Percentiles rank a stretch among this genome's conserved stretches.
Evolutionary conservation across 1,140 invertebrate genomes (phyloP).

Genomic region (Dolichoris vasculosae): DNA sequence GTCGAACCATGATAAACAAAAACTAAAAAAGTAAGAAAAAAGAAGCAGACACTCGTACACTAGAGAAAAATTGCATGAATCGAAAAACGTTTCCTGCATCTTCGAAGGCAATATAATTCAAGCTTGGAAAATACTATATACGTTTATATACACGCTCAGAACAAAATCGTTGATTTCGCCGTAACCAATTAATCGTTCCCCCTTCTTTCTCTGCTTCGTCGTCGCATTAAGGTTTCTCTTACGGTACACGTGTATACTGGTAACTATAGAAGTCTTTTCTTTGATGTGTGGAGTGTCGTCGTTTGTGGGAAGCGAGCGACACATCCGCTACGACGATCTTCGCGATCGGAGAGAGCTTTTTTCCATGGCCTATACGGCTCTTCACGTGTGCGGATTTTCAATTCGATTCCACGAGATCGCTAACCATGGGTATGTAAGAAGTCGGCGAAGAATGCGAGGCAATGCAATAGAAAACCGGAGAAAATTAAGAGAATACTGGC

Average conservation of each 20-base stretch:
- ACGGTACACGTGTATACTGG: background rate
- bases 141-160: background rate
- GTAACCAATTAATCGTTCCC: constrained; percentile 43
- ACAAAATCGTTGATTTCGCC: constrained; percentile 36
- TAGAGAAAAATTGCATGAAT: constrained; percentile 38
- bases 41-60: background rate
- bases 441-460: background rate
- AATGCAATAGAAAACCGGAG: background rate
- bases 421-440: background rate
- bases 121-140: constrained; percentile 20
- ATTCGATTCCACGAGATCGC: constrained; percentile 29
- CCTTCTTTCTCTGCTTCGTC: background rate
- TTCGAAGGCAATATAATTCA: constrained; percentile 30
- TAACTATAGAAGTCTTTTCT: background rate
- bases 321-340: background rate
- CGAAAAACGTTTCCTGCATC: constrained; percentile 22
- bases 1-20: constrained; percentile 2
- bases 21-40: background rate
- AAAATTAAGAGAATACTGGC: background rate
- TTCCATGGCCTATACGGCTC: background rate
- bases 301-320: constrained; percentile 29
- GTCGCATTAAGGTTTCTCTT: background rate
- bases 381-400: constrained; percentile 28
- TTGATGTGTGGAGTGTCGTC: background rate
- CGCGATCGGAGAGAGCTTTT: constrained; percentile 25